Percentiles rank a stretch among this genome's conserved stretches.
Evolutionary conservation across 1,140 invertebrate species (phyloP).

Genomic region (Pollicipes pollicipes): DNA sequence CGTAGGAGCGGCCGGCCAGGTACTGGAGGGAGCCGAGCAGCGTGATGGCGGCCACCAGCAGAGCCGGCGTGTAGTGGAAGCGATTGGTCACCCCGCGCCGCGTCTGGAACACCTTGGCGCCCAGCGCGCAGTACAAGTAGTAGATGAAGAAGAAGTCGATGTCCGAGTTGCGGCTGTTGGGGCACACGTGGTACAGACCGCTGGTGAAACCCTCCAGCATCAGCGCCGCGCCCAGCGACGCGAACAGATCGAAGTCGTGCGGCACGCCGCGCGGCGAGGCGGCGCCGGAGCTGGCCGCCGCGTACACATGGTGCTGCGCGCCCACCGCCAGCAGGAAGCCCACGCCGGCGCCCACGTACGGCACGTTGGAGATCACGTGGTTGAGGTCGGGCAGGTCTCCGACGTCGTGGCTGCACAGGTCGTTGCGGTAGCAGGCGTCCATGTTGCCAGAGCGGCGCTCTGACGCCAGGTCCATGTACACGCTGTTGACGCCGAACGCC

Average conservation of each 20-base stretch:
- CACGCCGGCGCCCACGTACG: constrained; percentile 59
- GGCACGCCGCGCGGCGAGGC: constrained; percentile 45
- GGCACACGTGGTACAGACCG: constrained; percentile 69
- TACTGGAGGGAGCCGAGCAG: constrained; percentile 64
- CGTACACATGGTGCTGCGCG: constrained; percentile 7
- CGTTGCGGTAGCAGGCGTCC: constrained; percentile 83
- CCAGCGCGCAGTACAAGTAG: constrained; percentile 60
- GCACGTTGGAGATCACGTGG: constrained; percentile 72
- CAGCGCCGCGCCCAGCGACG: constrained; percentile 66
- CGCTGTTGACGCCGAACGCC: neutral
- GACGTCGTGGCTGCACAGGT: constrained; percentile 61
- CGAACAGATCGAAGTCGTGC: constrained; percentile 68
- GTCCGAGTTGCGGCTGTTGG: constrained; percentile 71
- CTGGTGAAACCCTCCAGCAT: constrained; percentile 72
- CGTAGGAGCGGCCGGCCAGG: neutral
- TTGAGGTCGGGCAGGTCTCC: constrained; percentile 56
- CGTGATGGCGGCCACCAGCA: constrained; percentile 52
- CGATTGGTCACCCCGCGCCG: constrained; percentile 81
- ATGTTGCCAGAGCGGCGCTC: constrained; percentile 52
- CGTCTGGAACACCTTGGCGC: constrained; percentile 75
- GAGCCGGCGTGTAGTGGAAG: constrained; percentile 51
- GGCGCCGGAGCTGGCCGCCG: neutral
- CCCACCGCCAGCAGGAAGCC: constrained; percentile 31
- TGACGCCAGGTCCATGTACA: neutral
- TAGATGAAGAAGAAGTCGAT: constrained; percentile 89